Evolutionary conservation across 2,888 invertebrate genomes (phyloP).

Genomic region (Caenorhabditis angaria): DNA sequence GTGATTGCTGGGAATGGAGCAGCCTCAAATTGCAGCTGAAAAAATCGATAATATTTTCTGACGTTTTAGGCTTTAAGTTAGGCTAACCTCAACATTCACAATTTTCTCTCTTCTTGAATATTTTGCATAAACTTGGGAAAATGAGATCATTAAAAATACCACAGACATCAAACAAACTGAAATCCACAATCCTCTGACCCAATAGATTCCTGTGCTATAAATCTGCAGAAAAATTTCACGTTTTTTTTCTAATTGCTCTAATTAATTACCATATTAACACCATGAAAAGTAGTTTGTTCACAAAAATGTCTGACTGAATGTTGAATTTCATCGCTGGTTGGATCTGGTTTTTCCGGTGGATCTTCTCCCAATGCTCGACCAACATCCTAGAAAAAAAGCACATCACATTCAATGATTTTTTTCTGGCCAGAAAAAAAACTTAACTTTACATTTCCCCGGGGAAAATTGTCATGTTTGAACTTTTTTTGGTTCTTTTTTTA

Average conservation of each 20-base stretch:
- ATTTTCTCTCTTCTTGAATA: constrained; percentile 66
- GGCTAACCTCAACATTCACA: constrained; percentile 65
- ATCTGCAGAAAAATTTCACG: constrained; percentile 23
- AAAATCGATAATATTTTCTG: constrained; percentile 14
- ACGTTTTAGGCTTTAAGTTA: not conserved
- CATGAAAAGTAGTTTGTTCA: constrained; percentile 48
- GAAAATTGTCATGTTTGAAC: not conserved
- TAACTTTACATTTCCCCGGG: not conserved
- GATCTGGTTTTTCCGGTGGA: constrained; percentile 13
- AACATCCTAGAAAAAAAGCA: constrained; percentile 30
- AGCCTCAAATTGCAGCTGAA: constrained; percentile 68
- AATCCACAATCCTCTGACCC: constrained; percentile 54
- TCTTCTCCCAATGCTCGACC: constrained; percentile 25
- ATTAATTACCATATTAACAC: constrained; percentile 43
- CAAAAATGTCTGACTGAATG: constrained; percentile 40
- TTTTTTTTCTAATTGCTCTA: constrained; percentile 5
- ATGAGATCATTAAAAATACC: constrained; percentile 42
- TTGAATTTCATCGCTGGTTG: constrained; percentile 16
- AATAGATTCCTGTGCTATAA: constrained; percentile 31
- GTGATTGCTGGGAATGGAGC: constrained; percentile 70
- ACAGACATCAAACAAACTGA: constrained; percentile 47
- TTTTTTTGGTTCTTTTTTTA: no score
- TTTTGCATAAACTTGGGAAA: constrained; percentile 58
- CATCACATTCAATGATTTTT: not conserved
- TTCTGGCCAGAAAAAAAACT: no score